A percentile compares a stretch with the other conserved stretches of the same genome.
Conservation (phyloP, 92 coral and sea anemone species). For the Phenganax stokvisi region DNA sequence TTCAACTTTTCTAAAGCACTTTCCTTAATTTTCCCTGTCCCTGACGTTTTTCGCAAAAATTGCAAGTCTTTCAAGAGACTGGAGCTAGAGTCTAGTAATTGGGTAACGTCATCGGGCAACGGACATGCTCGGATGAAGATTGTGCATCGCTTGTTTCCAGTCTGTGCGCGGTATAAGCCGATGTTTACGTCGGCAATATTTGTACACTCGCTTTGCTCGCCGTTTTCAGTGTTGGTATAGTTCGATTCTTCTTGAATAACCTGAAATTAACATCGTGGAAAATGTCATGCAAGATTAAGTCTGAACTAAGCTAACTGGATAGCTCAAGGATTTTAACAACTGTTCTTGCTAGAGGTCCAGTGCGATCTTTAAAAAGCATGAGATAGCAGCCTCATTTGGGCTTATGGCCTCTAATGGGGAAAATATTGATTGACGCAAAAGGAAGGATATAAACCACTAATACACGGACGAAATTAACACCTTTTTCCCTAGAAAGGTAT, state of each 20-base stretch:
- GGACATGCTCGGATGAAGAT: constrained; percentile 74
- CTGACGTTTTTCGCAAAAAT: constrained; percentile 37
- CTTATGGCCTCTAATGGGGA: too few relatives aligned
- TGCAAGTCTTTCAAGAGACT: constrained; percentile 65
- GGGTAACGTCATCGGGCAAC: constrained; percentile 60
- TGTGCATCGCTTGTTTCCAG: constrained; percentile 79
- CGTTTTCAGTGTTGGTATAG: constrained; percentile 18
- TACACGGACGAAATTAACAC: too few relatives aligned
- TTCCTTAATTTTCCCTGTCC: constrained; percentile 47
- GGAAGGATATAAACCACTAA: too few relatives aligned
- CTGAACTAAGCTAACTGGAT: neutral
- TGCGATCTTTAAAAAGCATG: neutral
- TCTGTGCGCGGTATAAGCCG: constrained; percentile 56
- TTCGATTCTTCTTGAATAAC: constrained; percentile 24
- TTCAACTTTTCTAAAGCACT: constrained; percentile 55
- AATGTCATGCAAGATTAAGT: neutral
- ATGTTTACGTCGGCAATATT: constrained; percentile 25
- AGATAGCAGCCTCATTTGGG: too few relatives aligned
- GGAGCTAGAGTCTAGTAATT: constrained; percentile 60
- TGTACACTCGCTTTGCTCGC: constrained; percentile 43
- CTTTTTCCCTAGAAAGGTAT: too few relatives aligned
- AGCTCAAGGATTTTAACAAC: neutral
- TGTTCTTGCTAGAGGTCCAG: neutral
- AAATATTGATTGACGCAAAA: too few relatives aligned
- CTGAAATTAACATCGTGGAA: neutral